These are phyloP conservation scores for Leucoraja erinaceus DNA, from an alignment of 2,113 vertebrate species.

Conservation along the genomic window DNA sequence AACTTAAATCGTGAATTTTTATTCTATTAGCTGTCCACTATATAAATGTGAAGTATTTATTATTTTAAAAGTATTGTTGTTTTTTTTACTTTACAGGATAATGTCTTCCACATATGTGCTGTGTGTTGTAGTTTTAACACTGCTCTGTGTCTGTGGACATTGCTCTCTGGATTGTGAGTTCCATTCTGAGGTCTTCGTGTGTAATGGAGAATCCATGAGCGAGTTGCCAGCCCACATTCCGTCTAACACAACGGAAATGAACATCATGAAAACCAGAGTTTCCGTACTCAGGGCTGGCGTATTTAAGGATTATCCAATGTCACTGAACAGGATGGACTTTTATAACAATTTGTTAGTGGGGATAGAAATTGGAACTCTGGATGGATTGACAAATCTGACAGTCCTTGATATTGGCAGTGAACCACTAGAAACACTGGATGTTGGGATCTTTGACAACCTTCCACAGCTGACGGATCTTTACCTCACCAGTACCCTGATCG, in stretches of 20 bases:
- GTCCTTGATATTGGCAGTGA: constrained; percentile 57
- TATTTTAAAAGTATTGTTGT: too few species aligned
- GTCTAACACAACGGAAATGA: constrained; percentile 54
- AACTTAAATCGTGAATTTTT: too few species aligned
- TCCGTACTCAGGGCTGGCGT: constrained; percentile 52
- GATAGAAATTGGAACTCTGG: constrained; percentile 65
- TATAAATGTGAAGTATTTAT: too few species aligned
- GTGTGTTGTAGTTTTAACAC: background rate
- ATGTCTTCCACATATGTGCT: background rate
- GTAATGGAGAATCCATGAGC: background rate
- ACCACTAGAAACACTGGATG: constrained; percentile 47
- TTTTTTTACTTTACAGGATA: background rate
- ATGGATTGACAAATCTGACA: constrained; percentile 52
- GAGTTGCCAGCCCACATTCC: constrained; percentile 53
- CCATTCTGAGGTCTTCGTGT: fast-evolving
- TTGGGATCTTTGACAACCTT: constrained; percentile 60
- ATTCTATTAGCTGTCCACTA: too few species aligned
- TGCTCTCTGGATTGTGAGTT: background rate
- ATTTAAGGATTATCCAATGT: constrained; percentile 52
- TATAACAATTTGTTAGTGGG: constrained; percentile 48
- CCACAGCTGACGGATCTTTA: constrained; percentile 51
- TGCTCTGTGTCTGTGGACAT: background rate
- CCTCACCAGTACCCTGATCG: constrained; percentile 58
- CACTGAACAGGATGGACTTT: constrained; percentile 59
- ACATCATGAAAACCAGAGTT: constrained; percentile 57